Evolutionary conservation across 2,113 vertebrate species (phyloP).

Genomic region (Emydocephalus ijimae): DNA sequence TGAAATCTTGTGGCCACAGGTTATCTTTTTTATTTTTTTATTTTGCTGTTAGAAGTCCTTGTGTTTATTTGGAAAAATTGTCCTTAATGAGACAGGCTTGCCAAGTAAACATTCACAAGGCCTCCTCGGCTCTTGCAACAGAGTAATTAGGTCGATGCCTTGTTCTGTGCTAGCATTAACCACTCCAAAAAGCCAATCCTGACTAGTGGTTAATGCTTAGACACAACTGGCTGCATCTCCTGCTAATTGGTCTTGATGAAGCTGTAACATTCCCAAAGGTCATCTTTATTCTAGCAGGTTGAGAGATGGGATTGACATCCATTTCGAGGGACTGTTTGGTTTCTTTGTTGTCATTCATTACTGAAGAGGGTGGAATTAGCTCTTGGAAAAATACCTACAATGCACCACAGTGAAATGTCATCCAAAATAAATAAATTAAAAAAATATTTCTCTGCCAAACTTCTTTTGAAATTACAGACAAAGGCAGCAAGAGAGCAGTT

Average conservation of each 20-base stretch:
- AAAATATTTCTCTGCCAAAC: constrained; percentile 50
- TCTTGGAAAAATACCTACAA: constrained; percentile 59
- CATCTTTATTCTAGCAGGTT: constrained; percentile 69
- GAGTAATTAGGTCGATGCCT: constrained; percentile 80
- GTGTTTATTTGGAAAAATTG: constrained; percentile 58
- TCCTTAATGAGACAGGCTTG: constrained; percentile 79
- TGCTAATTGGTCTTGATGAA: constrained; percentile 79
- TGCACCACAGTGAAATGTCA: constrained; percentile 44
- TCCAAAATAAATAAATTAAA: constrained; percentile 47
- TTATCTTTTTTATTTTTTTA: constrained; percentile 57
- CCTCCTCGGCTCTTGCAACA: constrained; percentile 75
- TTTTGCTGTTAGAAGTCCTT: constrained; percentile 69
- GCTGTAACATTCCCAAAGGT: constrained; percentile 71
- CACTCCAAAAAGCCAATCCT: constrained; percentile 71
- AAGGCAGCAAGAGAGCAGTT: constrained; percentile 62
- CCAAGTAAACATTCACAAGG: constrained; percentile 75
- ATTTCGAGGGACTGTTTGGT: constrained; percentile 44
- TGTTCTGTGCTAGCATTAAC: constrained; percentile 71
- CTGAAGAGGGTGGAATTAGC: constrained; percentile 53
- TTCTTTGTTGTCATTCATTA: constrained; percentile 58
- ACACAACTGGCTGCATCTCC: constrained; percentile 73
- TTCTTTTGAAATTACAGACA: constrained; percentile 66
- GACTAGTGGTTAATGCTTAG: constrained; percentile 74
- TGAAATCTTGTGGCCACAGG: constrained; percentile 68
- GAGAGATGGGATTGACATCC: constrained; percentile 64